Base-by-base conservation (phyloP, 2,888 invertebrate genomes). In the Autographa gamma region DNA sequence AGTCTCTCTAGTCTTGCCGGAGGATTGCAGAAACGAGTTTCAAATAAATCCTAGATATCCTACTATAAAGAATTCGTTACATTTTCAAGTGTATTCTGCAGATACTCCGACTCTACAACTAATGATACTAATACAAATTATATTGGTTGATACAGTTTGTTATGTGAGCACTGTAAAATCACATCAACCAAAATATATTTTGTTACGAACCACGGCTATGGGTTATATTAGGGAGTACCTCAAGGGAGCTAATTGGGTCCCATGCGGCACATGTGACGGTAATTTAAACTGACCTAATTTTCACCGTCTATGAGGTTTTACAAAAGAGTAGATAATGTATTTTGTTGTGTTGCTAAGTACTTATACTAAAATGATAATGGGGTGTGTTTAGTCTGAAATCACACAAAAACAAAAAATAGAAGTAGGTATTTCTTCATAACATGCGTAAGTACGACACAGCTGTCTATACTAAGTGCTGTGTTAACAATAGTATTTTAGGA, bases 21-120 rank as follows among this genome's bases (percentile, higher is more conserved):
- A 73, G 38, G 32, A 60, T 66, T 72, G 14, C 60, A 66, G 31
- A 77, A 66, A 31, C 63, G 31, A 68, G 61, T 73, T 77, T 41
- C 52, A 54, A 73, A 67, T 75, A 61, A 63, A 58, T 71, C 54
- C 41, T 52, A 58, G 60, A 66, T 66, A 60, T 56, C 54, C 25
- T 56, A 56, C 54, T 19, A 56, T 56, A 38, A 32, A 63, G 25
- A 41, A 70, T 52, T 59, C 7, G 31, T 19, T 13, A 52, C 13
- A 56, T 56, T 56, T 11, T 19, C 19, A 54, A 56, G 54, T 25
- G 54, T 25, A 25, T 25, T 13, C 25, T 56, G 54, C 25, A 19
- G 54, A 54, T n/a, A 48, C 19, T 18, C 11, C 0, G 19, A 11
- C 9, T 19, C 11, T 56, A 25, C 54, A 14, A 56, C 18, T 56